Evolutionary conservation across 2,797 vertebrate species (phyloP), one percentile per base, ranked within the genome.

Genomic region (Gallinago solitaria): DNA sequence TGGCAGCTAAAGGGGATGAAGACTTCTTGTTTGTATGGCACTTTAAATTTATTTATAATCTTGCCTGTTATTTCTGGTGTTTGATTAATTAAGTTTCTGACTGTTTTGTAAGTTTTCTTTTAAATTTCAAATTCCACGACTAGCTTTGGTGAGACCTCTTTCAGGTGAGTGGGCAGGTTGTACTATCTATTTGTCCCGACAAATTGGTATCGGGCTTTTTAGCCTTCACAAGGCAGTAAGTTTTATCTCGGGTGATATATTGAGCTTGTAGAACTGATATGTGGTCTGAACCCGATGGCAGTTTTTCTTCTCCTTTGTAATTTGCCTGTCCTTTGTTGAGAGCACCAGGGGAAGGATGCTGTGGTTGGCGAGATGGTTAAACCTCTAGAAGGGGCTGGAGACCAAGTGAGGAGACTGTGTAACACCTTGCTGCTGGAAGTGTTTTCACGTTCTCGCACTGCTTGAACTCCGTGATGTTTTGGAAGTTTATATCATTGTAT

Each of bases 121-220:
- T 89, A 91, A 78, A 96, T 94, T 97, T 91, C 25, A n/a, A 95
- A 84, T 98, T 98, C 81, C 97, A 23, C 76, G 75, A 89, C 87
- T 98, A 97, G 98, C 97, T 97, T 97, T 98, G 97, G 98, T 98
- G 97, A 98, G 98, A 97, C 98, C 98, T 96, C 97, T 99, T 97
- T 98, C 98, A 98, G 98, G 98, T 98, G 98, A 98, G 96, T 95
- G 68, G 82, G 43, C 23, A 24, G 61, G 51, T 78, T 71, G 5
- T 45, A 28, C 77, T 74, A 24, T 59, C 77, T 70, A 74, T 1
- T 0, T 54, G 16, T 35, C 64, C 28, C 16, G 65, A 3, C 19
- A 87, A 59, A 47, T 37, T 48, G 18, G 1, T 71, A 4, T 17
- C 60, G 23, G 5, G 0, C 25, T 35, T 61, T 71, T 56, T 68